Conservation (phyloP, 2,888 invertebrate species). For the Calliphora vomitoria region DNA sequence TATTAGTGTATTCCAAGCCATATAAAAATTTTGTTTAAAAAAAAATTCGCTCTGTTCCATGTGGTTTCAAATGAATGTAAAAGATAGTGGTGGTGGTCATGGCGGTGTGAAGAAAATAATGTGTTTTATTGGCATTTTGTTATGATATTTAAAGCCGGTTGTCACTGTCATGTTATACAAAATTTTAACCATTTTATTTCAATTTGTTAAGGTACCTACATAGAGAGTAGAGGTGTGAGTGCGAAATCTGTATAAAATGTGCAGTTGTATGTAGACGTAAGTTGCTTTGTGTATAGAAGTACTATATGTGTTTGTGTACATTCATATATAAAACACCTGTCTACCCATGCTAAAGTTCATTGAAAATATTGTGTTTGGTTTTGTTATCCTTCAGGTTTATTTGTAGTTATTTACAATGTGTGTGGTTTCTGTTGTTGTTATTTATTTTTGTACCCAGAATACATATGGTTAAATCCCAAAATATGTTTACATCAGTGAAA, state of each 20-base stretch:
- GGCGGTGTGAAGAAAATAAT: not conserved
- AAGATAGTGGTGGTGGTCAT: not conserved
- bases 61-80: not conserved
- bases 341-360: not conserved
- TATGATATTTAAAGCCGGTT: conserved; percentile 23
- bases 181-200: conserved; percentile 28
- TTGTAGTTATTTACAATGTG: conserved; percentile 4
- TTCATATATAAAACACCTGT: not conserved
- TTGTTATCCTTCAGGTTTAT: not conserved
- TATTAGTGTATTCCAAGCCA: not conserved
- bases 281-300: not conserved
- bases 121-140: conserved; percentile 26
- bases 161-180: conserved; percentile 32
- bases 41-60: not conserved
- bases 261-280: not conserved
- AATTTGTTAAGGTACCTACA: conserved; percentile 5
- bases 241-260: not conserved
- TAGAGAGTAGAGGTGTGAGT: not conserved
- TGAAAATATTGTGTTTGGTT: not conserved
- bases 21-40: conserved; percentile 1
- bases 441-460: too few relatives aligned
- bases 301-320: too few relatives aligned
- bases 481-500: too few relatives aligned
- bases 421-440: not conserved
- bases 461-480: not conserved